These are phyloP conservation scores for Furcifer pardalis DNA, from an alignment of 2,797 vertebrate species.

Conservation along the genomic window DNA sequence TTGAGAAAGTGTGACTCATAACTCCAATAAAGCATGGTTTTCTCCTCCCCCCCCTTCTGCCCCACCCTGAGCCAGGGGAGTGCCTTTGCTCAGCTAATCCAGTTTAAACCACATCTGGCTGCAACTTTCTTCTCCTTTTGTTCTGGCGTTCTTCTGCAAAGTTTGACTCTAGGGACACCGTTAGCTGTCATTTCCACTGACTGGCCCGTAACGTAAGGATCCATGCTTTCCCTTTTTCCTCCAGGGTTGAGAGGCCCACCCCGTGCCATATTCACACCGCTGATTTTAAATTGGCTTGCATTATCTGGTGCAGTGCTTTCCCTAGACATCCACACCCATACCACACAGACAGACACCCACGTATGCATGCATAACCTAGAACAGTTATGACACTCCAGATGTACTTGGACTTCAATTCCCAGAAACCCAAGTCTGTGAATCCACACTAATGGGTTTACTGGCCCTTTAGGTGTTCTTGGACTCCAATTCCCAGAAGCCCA, in stretches of 20 bases:
- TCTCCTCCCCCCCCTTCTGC: background rate
- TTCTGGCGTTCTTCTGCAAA: accelerated
- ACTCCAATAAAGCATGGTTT: background rate
- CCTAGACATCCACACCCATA: background rate
- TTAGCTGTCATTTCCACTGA: accelerated
- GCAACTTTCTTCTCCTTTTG: too few relatives aligned
- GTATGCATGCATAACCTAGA: too few relatives aligned
- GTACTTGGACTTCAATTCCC: too few relatives aligned
- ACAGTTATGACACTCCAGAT: too few relatives aligned
- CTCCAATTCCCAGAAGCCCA: too few relatives aligned
- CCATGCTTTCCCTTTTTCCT: background rate
- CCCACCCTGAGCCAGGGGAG: background rate
- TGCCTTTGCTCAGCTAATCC: background rate
- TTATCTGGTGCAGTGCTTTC: too few relatives aligned
- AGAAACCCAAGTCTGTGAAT: too few relatives aligned
- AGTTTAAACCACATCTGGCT: background rate
- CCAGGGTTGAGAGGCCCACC: background rate
- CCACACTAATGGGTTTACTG: too few relatives aligned
- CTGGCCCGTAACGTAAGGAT: too few relatives aligned
- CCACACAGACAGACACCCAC: too few relatives aligned
- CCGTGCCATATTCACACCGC: too few relatives aligned
- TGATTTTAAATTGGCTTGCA: background rate
- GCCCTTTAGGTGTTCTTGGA: too few relatives aligned
- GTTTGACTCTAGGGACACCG: background rate
- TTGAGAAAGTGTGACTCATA: conserved; percentile 2